Evolutionary conservation across 2,113 vertebrate species (phyloP).

Genomic region (Kryptolebias marmoratus): DNA sequence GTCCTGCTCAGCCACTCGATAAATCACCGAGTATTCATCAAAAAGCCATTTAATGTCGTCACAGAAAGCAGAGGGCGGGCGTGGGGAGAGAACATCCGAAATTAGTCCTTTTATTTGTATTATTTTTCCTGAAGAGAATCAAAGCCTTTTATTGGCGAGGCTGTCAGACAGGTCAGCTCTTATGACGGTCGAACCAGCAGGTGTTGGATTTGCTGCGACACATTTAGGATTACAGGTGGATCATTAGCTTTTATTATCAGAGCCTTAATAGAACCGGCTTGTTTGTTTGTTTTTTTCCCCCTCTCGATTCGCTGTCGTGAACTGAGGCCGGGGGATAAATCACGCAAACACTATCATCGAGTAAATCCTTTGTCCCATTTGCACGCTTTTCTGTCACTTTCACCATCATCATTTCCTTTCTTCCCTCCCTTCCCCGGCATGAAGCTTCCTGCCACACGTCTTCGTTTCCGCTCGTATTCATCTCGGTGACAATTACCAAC

Average conservation of each 20-base stretch:
- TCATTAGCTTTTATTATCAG: background rate
- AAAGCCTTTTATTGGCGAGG: constrained; percentile 9
- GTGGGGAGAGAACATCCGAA: constrained; percentile 23
- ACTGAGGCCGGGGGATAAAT: constrained; percentile 13
- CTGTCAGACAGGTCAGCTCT: constrained; percentile 41
- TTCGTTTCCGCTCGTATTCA: constrained; percentile 45
- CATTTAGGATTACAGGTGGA: background rate
- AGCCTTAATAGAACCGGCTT: background rate
- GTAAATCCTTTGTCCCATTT: constrained; percentile 29
- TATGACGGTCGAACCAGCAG: constrained; percentile 1
- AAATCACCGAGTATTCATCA: background rate
- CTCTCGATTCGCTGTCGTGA: background rate
- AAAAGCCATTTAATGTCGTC: background rate
- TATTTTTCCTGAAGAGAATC: constrained; percentile 5
- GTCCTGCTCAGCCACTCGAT: constrained; percentile 39
- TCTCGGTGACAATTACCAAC: background rate
- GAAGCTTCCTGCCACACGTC: constrained; percentile 65
- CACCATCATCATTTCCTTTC: constrained; percentile 12
- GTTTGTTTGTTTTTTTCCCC: background rate
- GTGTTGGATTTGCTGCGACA: background rate
- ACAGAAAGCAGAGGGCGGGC: constrained; percentile 23
- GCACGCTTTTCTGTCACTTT: constrained; percentile 29
- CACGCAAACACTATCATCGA: constrained; percentile 2
- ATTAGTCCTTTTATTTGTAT: background rate
- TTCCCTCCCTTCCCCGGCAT: constrained; percentile 28